Base-by-base conservation (phyloP, 1,140 invertebrate species). In the Caligus rogercresseyi region DNA sequence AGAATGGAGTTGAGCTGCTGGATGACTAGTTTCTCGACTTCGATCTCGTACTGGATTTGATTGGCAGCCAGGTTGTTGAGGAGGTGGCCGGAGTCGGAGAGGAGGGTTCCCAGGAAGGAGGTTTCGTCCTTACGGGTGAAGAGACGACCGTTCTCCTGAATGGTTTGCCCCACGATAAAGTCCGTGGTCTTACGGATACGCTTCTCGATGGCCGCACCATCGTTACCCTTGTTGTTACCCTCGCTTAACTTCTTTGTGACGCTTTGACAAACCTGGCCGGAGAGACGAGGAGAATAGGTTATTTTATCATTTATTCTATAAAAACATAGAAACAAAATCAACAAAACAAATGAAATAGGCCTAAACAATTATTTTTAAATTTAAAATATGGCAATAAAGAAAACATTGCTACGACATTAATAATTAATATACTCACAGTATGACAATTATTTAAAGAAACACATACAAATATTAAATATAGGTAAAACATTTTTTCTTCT, bases 31-130 rank as follows among this genome's bases (percentile, higher is more conserved):
- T 61, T 20, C 25, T 61, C 58, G 16, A 61, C 58, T 11, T 15
- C 19, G 18, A 61, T 61, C 24, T 61, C 58, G 18, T 61, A 61
- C 19, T 61, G 19, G 11, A 61, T 25, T 11, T 61, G 58, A 51
- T 31, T 15, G 2, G 19, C n/a, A 3, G 58, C 58, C 7, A 61
- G 58, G 18, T 26, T 11, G 20, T 52, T 52, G 3, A 52, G 23
- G 15, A 61, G 11, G 25, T 51, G 19, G 7, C 58, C 58, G 4
- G 16, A 11, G 7, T 61, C 58, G 25, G 20, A 11, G 14, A 61
- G 26, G 11, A 61, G 15, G 3, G 19, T 58, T 21, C 56, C 25
- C 3, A 58, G 56, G 56, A 13, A 21, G 56, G 20, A 21, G 11
- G 26, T 16, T 11, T 52, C n/a, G 4, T 61, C 31, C 25, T 52